A percentile compares a stretch with the other conserved stretches of the same genome.
phyloP scores from a whole-genome alignment of 2,113 vertebrate species.

The Embiotoca jacksoni region DNA sequence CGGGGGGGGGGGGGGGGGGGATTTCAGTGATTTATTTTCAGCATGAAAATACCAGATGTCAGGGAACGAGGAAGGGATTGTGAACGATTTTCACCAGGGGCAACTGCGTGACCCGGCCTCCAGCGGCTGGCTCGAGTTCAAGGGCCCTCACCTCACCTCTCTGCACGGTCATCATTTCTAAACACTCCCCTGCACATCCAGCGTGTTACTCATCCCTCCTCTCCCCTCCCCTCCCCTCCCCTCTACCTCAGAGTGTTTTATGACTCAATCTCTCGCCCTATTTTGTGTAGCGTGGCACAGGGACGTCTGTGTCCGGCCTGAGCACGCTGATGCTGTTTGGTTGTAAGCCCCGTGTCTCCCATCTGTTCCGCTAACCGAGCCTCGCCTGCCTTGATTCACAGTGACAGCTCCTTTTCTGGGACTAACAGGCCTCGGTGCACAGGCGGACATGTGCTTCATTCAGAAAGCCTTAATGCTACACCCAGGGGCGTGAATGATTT shows the following conservation, averaged over 20 bases:
- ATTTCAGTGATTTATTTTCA: slow-evolving; percentile 60
- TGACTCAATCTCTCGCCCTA: slow-evolving; percentile 62
- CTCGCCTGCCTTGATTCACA: slow-evolving; percentile 46
- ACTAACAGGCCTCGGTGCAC: slow-evolving; percentile 34
- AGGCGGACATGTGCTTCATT: slow-evolving; percentile 66
- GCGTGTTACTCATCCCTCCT: slow-evolving; percentile 19
- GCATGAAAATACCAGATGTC: slow-evolving; percentile 49
- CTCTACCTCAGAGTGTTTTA: slow-evolving; percentile 31
- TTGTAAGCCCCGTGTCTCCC: slow-evolving; percentile 57
- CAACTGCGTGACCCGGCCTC: slow-evolving; percentile 6
- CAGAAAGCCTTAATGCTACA: slow-evolving; percentile 55
- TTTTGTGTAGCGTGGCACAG: slow-evolving; percentile 40
- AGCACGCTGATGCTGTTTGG: slow-evolving; percentile 38
- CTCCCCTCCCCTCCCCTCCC: neutral
- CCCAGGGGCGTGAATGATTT: slow-evolving; percentile 49
- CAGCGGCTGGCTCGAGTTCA: neutral
- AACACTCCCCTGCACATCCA: slow-evolving; percentile 35
- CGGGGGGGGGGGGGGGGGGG: neutral
- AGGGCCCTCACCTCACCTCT: neutral
- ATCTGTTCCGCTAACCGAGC: slow-evolving; percentile 64
- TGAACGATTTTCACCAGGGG: slow-evolving; percentile 23
- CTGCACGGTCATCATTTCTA: slow-evolving; percentile 14
- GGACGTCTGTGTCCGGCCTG: slow-evolving; percentile 40
- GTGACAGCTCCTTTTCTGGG: slow-evolving; percentile 55
- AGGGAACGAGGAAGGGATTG: slow-evolving; percentile 18